Percentiles rank a stretch among this genome's conserved stretches.
Conservation (phyloP, 2,797 vertebrate genomes). For the Sparus aurata region DNA sequence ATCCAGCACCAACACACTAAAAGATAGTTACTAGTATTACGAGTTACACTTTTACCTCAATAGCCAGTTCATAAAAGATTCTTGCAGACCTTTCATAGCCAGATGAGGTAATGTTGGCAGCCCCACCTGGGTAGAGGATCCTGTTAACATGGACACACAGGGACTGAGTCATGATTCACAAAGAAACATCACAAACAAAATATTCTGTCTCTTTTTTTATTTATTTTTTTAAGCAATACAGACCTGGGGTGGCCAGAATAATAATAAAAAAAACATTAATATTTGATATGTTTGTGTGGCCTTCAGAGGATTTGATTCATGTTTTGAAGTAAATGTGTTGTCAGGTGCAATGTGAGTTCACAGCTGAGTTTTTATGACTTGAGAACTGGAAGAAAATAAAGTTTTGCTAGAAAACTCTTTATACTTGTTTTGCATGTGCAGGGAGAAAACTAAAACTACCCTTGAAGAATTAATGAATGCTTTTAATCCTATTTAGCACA, state of each 20-base stretch:
- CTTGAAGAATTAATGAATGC: too few species aligned
- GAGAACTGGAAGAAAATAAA: too few species aligned
- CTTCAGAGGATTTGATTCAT: too few species aligned
- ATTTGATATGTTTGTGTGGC: neutral
- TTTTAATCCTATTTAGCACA: too few species aligned
- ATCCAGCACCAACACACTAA: neutral
- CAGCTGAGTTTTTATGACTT: too few species aligned
- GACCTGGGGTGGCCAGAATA: neutral
- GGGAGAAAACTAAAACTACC: too few species aligned
- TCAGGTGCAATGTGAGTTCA: neutral
- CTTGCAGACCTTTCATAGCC: constrained; percentile 86
- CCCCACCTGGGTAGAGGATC: constrained; percentile 92
- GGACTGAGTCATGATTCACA: neutral
- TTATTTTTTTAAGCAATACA: neutral
- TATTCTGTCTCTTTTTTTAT: neutral
- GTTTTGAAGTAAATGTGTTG: neutral
- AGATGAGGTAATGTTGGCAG: constrained; percentile 85
- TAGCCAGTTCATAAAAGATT: constrained; percentile 89
- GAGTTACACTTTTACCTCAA: constrained; percentile 87
- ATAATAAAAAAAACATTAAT: neutral
- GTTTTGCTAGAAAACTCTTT: too few species aligned
- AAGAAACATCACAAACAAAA: neutral
- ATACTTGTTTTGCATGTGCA: too few species aligned
- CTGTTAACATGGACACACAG: constrained; percentile 71
- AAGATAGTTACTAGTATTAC: rapidly evolving